These are phyloP conservation scores for Laodelphax striatellus DNA, from an alignment of 1,140 invertebrate species.

Conservation along the genomic window DNA sequence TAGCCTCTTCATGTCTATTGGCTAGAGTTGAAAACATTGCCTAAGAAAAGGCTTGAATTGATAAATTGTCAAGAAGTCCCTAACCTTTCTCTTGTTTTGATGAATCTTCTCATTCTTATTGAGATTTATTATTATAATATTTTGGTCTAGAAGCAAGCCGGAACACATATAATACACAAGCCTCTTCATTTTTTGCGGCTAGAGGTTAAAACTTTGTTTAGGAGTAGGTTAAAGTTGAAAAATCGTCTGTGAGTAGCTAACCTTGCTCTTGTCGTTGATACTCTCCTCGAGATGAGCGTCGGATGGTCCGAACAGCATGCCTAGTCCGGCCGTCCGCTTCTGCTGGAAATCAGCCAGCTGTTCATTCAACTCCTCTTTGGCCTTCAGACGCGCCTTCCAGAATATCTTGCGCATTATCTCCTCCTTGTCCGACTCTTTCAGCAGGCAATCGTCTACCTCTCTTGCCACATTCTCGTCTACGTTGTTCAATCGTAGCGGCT, in stretches of 20 bases:
- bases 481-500: conserved; percentile 72
- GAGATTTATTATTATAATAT: too few relatives aligned
- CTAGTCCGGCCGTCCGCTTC: conserved; percentile 80
- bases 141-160: too few relatives aligned
- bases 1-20: too few relatives aligned
- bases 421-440: conserved; percentile 73
- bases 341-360: conserved; percentile 82
- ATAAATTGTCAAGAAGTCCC: too few relatives aligned
- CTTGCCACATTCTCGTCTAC: conserved; percentile 77
- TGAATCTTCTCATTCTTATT: too few relatives aligned
- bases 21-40: too few relatives aligned
- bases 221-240: too few relatives aligned
- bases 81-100: too few relatives aligned
- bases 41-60: too few relatives aligned
- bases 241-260: not conserved
- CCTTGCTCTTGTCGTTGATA: conserved; percentile 61
- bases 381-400: conserved; percentile 68
- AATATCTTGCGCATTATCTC: conserved; percentile 76
- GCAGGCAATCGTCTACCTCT: conserved; percentile 76
- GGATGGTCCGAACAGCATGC: conserved; percentile 78
- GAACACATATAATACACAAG: too few relatives aligned
- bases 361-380: conserved; percentile 75
- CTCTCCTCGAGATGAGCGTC: conserved; percentile 69
- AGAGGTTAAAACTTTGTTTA: too few relatives aligned
- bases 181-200: too few relatives aligned